Conservation (phyloP, 2,797 vertebrate genomes). For the Hipposideros larvatus region DNA sequence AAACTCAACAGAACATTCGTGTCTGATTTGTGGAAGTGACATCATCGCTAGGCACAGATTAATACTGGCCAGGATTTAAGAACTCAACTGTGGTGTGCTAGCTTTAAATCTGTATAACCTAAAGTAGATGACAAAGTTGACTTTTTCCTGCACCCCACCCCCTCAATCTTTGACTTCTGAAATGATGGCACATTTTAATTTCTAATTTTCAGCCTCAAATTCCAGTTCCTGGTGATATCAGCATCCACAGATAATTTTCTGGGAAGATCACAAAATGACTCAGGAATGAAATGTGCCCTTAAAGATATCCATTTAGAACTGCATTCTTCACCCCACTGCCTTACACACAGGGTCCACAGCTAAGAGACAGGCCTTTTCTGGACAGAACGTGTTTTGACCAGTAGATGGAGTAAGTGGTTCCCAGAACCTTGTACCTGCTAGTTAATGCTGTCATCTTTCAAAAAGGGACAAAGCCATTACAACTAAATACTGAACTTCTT, state of each 20-base stretch:
- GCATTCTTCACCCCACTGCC: background rate
- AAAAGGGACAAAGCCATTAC: background rate
- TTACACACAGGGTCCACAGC: background rate
- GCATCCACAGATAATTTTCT: background rate
- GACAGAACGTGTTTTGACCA: constrained; percentile 33
- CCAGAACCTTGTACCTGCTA: background rate
- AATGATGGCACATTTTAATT: background rate
- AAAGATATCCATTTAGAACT: background rate
- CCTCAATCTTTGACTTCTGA: background rate
- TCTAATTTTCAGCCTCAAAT: constrained; percentile 19
- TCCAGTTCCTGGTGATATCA: background rate
- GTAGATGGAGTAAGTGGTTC: constrained; percentile 57
- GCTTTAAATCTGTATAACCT: background rate
- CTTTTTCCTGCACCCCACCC: background rate
- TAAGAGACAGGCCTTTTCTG: background rate
- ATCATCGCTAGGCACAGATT: background rate
- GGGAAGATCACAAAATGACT: background rate
- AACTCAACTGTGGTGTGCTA: background rate
- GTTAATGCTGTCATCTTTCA: background rate
- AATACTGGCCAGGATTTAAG: background rate
- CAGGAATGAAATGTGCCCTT: background rate
- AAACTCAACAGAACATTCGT: background rate
- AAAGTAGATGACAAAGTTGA: background rate
- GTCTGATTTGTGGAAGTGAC: background rate
- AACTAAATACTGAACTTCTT: background rate